Conservation (phyloP, 2,797 vertebrate species). For the Menidia menidia region DNA sequence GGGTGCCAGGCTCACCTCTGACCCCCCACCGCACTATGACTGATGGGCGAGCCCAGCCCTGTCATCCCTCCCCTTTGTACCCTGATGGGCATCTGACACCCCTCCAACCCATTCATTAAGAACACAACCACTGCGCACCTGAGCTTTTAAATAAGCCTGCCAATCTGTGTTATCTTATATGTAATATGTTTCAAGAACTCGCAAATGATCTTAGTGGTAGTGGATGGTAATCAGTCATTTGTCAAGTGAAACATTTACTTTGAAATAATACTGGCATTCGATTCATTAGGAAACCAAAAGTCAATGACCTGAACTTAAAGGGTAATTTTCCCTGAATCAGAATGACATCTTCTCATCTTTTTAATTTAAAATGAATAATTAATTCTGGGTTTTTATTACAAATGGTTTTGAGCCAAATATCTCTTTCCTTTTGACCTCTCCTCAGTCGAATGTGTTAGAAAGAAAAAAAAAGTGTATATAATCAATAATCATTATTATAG, state of each 20-base stretch:
- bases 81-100: slow-evolving; percentile 78
- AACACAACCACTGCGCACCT: slow-evolving; percentile 53
- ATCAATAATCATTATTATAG: too few relatives aligned
- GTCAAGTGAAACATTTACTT: slow-evolving; percentile 60
- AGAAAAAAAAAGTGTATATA: too few relatives aligned
- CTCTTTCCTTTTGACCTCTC: too few relatives aligned
- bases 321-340: slow-evolving; percentile 44
- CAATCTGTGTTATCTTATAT: slow-evolving; percentile 66
- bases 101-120: slow-evolving; percentile 64
- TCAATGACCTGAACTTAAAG: slow-evolving; percentile 49
- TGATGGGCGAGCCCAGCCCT: slow-evolving; percentile 69
- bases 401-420: neutral
- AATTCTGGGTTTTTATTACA: neutral
- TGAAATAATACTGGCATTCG: slow-evolving; percentile 50
- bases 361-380: neutral
- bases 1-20: slow-evolving; percentile 83
- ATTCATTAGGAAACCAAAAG: slow-evolving; percentile 26
- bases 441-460: too few relatives aligned
- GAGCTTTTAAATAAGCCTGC: slow-evolving; percentile 77
- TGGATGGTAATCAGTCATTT: slow-evolving; percentile 52
- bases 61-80: slow-evolving; percentile 67
- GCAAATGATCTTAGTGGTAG: slow-evolving; percentile 36
- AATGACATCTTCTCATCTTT: neutral
- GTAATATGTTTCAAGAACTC: slow-evolving; percentile 18
- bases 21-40: slow-evolving; percentile 70